Conservation (phyloP, 2,888 invertebrate genomes). For the Hydroisotoma schaefferi region DNA sequence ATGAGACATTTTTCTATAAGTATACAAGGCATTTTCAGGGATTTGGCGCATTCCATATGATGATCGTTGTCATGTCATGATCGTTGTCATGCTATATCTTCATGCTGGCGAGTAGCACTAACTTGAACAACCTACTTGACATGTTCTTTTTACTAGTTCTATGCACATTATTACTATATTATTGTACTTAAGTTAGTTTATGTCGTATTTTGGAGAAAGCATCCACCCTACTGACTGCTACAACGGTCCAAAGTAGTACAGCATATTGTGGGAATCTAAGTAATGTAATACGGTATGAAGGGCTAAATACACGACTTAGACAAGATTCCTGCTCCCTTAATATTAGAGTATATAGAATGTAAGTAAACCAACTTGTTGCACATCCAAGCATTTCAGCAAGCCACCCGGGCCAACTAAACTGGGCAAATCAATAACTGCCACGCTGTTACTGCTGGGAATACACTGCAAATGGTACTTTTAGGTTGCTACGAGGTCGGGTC, state of each 20-base stretch:
- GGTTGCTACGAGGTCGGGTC: background rate
- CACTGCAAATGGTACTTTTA: background rate
- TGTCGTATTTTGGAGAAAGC: too few relatives aligned
- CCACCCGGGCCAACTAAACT: background rate
- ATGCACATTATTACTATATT: too few relatives aligned
- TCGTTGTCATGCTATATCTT: too few relatives aligned
- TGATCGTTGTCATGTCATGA: background rate
- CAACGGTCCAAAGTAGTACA: background rate
- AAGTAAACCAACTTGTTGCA: conserved; percentile 16
- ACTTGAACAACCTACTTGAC: too few relatives aligned
- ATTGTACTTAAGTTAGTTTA: too few relatives aligned
- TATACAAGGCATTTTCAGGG: conserved; percentile 1
- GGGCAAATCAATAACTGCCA: conserved; percentile 20
- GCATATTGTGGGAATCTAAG: too few relatives aligned
- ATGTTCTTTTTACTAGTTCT: background rate
- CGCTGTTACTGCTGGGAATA: conserved; percentile 3
- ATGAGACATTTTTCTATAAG: background rate
- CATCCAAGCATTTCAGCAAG: conserved; percentile 6
- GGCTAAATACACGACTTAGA: too few relatives aligned
- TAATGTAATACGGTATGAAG: too few relatives aligned
- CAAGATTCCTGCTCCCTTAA: background rate
- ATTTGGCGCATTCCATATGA: conserved; percentile 9
- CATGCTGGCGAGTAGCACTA: too few relatives aligned
- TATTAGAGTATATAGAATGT: background rate
- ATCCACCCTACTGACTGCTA: too few relatives aligned